Conservation (phyloP, 2,888 invertebrate species). For the Drosophila mulleri region DNA sequence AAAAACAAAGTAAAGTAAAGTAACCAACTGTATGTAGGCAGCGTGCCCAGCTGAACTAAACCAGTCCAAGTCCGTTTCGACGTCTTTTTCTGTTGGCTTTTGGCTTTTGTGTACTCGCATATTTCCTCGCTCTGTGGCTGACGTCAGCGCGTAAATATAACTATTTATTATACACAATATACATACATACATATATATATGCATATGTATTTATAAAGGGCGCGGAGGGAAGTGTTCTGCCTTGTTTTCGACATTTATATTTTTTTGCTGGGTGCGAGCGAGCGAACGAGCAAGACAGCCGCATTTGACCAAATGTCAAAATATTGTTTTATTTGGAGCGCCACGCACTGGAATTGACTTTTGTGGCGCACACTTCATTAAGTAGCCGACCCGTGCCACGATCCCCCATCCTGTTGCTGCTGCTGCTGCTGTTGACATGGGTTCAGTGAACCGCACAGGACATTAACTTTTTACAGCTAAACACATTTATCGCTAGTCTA, state of each 20-base stretch:
- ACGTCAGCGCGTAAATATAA: constrained; percentile 74
- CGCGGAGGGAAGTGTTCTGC: constrained; percentile 32
- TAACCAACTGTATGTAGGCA: constrained; percentile 24
- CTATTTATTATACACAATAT: constrained; percentile 46
- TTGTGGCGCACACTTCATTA: constrained; percentile 35
- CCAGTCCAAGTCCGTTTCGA: constrained; percentile 60
- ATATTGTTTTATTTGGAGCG: constrained; percentile 17
- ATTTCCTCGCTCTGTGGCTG: constrained; percentile 54
- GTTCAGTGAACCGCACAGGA: constrained; percentile 37
- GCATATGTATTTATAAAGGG: constrained; percentile 29
- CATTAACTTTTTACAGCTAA: constrained; percentile 23
- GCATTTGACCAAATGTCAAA: constrained; percentile 21
- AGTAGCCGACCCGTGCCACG: background rate
- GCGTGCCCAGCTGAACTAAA: constrained; percentile 45
- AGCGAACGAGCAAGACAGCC: constrained; percentile 17
- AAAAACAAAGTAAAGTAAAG: background rate
- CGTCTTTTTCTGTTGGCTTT: constrained; percentile 28
- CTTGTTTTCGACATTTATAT: constrained; percentile 57
- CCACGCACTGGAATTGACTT: constrained; percentile 22
- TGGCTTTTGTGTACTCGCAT: constrained; percentile 37
- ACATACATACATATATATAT: background rate
- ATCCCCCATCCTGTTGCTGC: background rate
- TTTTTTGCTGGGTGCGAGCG: constrained; percentile 9
- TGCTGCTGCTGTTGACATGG: background rate
- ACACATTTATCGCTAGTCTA: constrained; percentile 15